These are phyloP conservation scores for Caenorhabditis plicata DNA, from an alignment of 2,888 invertebrate genomes.

Conservation along the genomic window DNA sequence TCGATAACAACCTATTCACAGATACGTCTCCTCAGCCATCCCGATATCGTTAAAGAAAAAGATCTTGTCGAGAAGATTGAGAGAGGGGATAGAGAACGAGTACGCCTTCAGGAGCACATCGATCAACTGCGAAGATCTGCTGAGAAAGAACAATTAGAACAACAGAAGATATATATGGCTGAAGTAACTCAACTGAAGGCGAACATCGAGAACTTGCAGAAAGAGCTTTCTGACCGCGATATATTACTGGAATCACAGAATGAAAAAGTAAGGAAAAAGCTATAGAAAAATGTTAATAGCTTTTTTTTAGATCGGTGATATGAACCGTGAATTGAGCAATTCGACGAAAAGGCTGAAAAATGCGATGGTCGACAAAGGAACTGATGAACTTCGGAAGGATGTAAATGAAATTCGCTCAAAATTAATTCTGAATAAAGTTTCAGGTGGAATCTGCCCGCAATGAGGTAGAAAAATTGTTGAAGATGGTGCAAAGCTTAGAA, in stretches of 20 bases:
- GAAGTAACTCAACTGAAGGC: slow-evolving; percentile 36
- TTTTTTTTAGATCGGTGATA: slow-evolving; percentile 62
- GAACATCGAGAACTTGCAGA: slow-evolving; percentile 61
- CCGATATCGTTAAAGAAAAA: slow-evolving; percentile 45
- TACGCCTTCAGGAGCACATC: slow-evolving; percentile 56
- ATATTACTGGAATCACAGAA: slow-evolving; percentile 65
- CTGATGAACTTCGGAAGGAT: slow-evolving; percentile 44
- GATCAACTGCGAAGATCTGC: slow-evolving; percentile 52
- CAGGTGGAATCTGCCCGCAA: slow-evolving; percentile 59
- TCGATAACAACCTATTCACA: not conserved
- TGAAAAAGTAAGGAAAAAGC: too few relatives aligned
- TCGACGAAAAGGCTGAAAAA: slow-evolving; percentile 37
- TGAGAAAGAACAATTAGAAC: slow-evolving; percentile 58
- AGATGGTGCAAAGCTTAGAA: slow-evolving; percentile 67
- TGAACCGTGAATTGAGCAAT: slow-evolving; percentile 50
- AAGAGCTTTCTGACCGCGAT: slow-evolving; percentile 62
- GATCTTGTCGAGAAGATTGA: slow-evolving; percentile 43
- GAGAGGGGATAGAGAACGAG: slow-evolving; percentile 73
- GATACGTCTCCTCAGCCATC: slow-evolving; percentile 35
- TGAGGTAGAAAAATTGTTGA: slow-evolving; percentile 68
- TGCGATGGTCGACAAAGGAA: slow-evolving; percentile 47
- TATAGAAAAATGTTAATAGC: too few relatives aligned
- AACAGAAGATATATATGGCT: slow-evolving; percentile 49
- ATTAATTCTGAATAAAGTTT: too few relatives aligned
- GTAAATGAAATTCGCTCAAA: too few relatives aligned